Evolutionary conservation across 2,113 vertebrate species (phyloP).

Genomic region (Cyprinodon brontotheroides): DNA sequence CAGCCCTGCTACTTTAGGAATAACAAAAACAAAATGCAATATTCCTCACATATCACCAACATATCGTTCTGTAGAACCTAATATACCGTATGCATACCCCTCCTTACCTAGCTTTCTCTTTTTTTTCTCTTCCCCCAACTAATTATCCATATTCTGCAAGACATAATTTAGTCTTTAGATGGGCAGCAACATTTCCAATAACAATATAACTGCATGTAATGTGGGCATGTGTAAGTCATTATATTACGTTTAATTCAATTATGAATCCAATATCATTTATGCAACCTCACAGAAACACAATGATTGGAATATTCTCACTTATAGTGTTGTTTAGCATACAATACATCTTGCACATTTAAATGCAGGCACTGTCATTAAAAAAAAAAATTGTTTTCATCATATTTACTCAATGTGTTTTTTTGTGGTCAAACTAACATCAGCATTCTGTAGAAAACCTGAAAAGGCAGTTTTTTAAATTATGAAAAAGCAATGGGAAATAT

Average conservation of each 20-base stretch:
- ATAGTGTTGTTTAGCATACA: not conserved
- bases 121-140: not conserved
- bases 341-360: not conserved
- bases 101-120: not conserved
- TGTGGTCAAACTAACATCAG: not conserved
- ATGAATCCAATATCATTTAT: not conserved
- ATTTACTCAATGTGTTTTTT: not conserved
- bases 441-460: not conserved
- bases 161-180: not conserved
- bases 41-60: too few relatives aligned
- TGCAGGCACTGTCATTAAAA: not conserved
- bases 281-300: not conserved
- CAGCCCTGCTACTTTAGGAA: too few relatives aligned
- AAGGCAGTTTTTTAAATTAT: not conserved
- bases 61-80: not conserved
- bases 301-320: not conserved
- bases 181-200: not conserved
- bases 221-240: not conserved
- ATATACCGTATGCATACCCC: too few relatives aligned
- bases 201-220: not conserved
- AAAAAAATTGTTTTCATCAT: not conserved
- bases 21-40: too few relatives aligned
- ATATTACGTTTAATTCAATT: not conserved
- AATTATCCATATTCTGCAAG: not conserved
- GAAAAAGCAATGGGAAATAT: not conserved